phyloP scores from a whole-genome alignment of 2,888 invertebrate species.

The Drosophila lutescens region DNA sequence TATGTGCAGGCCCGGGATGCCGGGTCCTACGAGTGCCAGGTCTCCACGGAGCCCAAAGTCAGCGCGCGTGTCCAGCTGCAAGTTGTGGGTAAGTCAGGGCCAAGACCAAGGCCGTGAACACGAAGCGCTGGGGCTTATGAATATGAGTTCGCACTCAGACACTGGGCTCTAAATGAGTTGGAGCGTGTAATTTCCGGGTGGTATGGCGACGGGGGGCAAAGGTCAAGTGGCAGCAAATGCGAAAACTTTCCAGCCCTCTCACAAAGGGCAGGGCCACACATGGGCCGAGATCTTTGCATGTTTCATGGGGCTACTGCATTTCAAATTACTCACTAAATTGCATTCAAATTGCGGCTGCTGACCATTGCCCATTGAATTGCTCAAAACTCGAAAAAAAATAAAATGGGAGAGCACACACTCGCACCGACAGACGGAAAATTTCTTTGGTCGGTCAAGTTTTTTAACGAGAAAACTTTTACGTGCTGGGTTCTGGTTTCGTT shows the following conservation, averaged over 20 bases:
- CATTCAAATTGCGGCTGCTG: conserved; percentile 71
- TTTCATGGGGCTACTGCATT: conserved; percentile 57
- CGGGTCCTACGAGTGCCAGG: conserved; percentile 97
- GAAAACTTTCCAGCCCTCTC: conserved; percentile 31
- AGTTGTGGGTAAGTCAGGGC: conserved; percentile 91
- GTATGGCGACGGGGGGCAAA: conserved; percentile 48
- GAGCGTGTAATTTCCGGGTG: conserved; percentile 50
- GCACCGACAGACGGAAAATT: conserved; percentile 47
- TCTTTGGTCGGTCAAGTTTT: conserved; percentile 64
- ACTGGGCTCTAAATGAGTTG: conserved; percentile 7
- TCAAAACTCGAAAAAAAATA: conserved; percentile 34
- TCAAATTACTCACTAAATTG: conserved; percentile 75
- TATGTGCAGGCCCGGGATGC: conserved; percentile 96
- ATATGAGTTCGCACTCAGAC: conserved; percentile 24
- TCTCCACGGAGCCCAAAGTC: conserved; percentile 97
- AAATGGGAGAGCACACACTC: conserved; percentile 10
- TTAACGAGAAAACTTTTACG: conserved; percentile 80
- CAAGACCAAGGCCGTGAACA: conserved; percentile 36
- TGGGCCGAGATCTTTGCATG: conserved; percentile 54
- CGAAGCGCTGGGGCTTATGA: conserved; percentile 19
- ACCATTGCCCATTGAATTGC: conserved; percentile 60
- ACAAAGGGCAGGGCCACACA: conserved; percentile 37
- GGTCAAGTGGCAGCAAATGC: conserved; percentile 60
- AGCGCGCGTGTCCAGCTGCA: conserved; percentile 96
- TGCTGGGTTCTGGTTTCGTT: conserved; percentile 42